Evolutionary conservation across 2,888 invertebrate species (phyloP).

Genomic region (Poecilobothrus nobilitatus): DNA sequence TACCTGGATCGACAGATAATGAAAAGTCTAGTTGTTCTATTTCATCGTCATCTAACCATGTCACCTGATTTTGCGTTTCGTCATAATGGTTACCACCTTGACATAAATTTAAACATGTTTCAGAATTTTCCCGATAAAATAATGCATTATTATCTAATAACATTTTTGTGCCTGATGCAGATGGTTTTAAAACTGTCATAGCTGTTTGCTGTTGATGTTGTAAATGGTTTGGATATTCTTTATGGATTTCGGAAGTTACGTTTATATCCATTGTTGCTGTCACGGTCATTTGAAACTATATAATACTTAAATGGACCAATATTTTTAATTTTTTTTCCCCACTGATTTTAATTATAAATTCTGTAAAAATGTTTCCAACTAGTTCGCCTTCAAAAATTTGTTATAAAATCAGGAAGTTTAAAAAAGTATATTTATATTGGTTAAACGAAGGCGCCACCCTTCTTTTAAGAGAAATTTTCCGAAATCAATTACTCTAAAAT

Average conservation of each 20-base stretch:
- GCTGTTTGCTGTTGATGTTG: neutral
- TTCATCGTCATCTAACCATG: slow-evolving; percentile 66
- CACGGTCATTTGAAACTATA: slow-evolving; percentile 21
- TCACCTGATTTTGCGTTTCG: slow-evolving; percentile 45
- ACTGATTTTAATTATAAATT: neutral
- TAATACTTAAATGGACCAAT: neutral
- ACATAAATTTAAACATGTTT: neutral
- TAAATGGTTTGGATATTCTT: slow-evolving; percentile 11
- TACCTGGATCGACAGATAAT: slow-evolving; percentile 52
- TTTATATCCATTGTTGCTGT: slow-evolving; percentile 22
- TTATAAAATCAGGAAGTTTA: neutral
- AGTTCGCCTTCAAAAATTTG: neutral
- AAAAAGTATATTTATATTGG: neutral
- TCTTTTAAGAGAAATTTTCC: neutral
- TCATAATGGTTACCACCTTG: neutral
- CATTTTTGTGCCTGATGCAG: slow-evolving; percentile 18
- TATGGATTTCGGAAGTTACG: slow-evolving; percentile 17
- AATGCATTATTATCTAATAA: slow-evolving; percentile 17
- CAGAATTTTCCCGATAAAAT: neutral
- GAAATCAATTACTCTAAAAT: neutral
- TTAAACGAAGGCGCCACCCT: neutral
- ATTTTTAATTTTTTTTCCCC: neutral
- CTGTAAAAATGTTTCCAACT: neutral
- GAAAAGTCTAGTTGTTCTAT: slow-evolving; percentile 62
- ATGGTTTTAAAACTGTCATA: slow-evolving; percentile 7